Evolutionary conservation across 1,140 invertebrate genomes (phyloP).

Genomic region (Agrypnia vestita): DNA sequence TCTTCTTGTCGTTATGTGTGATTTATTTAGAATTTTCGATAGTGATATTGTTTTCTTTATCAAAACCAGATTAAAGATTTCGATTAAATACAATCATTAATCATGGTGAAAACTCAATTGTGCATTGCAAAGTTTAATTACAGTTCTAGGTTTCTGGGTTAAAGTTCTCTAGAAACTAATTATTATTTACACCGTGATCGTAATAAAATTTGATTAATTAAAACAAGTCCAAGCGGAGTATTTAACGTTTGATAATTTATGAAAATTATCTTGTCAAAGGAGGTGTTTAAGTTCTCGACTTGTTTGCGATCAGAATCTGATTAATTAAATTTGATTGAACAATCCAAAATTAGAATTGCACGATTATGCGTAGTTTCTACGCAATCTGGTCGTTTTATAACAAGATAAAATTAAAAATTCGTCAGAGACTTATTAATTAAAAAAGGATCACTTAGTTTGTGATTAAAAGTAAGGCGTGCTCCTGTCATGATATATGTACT

Average conservation of each 20-base stretch:
- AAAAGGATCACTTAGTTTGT: too few species aligned
- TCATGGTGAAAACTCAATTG: constrained; percentile 45
- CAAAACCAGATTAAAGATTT: constrained; percentile 40
- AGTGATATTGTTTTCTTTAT: constrained; percentile 26
- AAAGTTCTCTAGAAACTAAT: constrained; percentile 44
- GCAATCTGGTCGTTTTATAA: too few species aligned
- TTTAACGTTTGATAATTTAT: constrained; percentile 35
- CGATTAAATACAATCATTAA: constrained; percentile 42
- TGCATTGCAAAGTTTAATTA: constrained; percentile 42
- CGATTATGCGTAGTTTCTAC: too few species aligned
- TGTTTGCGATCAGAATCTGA: too few species aligned
- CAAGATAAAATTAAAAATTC: too few species aligned
- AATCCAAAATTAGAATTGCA: too few species aligned
- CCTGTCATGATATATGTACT: too few species aligned
- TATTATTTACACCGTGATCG: constrained; percentile 28
- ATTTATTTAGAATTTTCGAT: constrained; percentile 28
- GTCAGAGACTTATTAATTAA: too few species aligned
- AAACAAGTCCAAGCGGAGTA: constrained; percentile 20
- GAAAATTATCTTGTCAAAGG: constrained; percentile 26
- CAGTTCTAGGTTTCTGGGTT: constrained; percentile 38
- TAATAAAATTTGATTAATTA: constrained; percentile 30
- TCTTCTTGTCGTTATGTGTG: constrained; percentile 7
- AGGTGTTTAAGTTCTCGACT: not conserved
- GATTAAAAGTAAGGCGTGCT: too few species aligned
- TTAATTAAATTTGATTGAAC: too few species aligned